phyloP scores from a whole-genome alignment of 2,797 vertebrate genomes.

The Vireo griseus region DNA sequence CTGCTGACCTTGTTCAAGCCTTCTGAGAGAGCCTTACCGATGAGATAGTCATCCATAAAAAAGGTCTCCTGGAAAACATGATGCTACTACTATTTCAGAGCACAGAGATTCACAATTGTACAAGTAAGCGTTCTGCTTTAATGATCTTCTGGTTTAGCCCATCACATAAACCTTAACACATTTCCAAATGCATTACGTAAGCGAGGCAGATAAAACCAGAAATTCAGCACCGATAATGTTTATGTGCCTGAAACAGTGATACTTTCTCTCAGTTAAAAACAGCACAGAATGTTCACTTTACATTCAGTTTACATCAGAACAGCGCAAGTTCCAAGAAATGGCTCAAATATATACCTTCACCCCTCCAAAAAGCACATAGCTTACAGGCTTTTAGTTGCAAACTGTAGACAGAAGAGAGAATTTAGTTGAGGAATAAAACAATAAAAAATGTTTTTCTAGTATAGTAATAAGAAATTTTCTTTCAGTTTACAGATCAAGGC shows the following conservation, averaged over 20 bases:
- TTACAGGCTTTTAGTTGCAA: not conserved
- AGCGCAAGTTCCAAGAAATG: not conserved
- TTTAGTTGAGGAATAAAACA: not conserved
- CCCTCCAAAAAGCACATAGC: not conserved
- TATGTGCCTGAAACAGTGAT: not conserved
- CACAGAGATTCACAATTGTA: conserved; percentile 35
- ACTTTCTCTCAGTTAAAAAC: not conserved
- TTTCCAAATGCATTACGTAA: not conserved
- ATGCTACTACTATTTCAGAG: conserved; percentile 65
- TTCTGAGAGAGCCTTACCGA: conserved; percentile 56
- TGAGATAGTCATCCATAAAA: conserved; percentile 64
- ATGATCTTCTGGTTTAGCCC: not conserved
- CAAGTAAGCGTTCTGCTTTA: conserved; percentile 22
- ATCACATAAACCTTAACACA: not conserved
- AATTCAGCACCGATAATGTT: not conserved
- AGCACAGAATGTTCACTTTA: not conserved
- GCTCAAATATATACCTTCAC: not conserved
- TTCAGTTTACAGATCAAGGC: not conserved
- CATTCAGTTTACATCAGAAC: not conserved
- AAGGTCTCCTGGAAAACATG: conserved; percentile 63
- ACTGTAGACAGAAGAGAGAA: not conserved
- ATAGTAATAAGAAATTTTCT: not conserved
- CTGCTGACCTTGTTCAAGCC: conserved; percentile 56
- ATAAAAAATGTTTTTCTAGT: not conserved
- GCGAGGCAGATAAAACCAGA: not conserved